A percentile compares a stretch with the other conserved stretches of the same genome.
Evolutionary conservation across 2,888 invertebrate species (phyloP).

Genomic region (Sinohyriopsis cumingii): DNA sequence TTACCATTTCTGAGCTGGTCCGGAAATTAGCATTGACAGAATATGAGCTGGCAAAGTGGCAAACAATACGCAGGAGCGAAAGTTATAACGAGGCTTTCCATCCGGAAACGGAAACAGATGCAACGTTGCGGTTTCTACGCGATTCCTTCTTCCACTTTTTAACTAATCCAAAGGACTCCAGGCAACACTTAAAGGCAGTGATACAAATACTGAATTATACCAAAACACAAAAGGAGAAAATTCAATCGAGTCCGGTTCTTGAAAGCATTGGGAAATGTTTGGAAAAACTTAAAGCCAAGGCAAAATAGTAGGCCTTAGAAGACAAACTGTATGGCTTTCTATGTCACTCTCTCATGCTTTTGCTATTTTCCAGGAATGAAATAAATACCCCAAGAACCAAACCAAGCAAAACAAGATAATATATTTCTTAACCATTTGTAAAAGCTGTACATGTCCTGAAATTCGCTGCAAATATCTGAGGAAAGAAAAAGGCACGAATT

Average conservation of each 20-base stretch:
- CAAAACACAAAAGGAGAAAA: constrained; percentile 57
- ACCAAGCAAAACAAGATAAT: too few species aligned
- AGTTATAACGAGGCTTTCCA: constrained; percentile 56
- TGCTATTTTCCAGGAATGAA: too few species aligned
- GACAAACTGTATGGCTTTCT: too few species aligned
- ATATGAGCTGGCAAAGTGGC: constrained; percentile 66
- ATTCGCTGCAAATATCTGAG: too few species aligned
- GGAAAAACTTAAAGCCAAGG: too few species aligned
- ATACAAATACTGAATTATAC: constrained; percentile 64
- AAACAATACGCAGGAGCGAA: constrained; percentile 56
- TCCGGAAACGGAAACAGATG: constrained; percentile 63
- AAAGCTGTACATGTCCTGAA: too few species aligned
- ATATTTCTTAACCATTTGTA: too few species aligned
- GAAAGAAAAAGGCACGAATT: too few species aligned
- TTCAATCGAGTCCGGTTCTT: constrained; percentile 13
- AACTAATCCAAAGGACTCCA: constrained; percentile 51
- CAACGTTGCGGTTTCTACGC: constrained; percentile 59
- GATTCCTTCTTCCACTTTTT: constrained; percentile 67
- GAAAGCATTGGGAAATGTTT: too few species aligned
- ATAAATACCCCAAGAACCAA: too few species aligned
- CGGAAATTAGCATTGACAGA: constrained; percentile 62
- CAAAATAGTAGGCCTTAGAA: too few species aligned
- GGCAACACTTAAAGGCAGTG: constrained; percentile 62
- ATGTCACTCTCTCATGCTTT: too few species aligned
- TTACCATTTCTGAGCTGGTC: constrained; percentile 59